Evolutionary conservation across 2,888 invertebrate species (phyloP), one percentile per base, ranked within the genome.

Genomic region (Timandra comae): DNA sequence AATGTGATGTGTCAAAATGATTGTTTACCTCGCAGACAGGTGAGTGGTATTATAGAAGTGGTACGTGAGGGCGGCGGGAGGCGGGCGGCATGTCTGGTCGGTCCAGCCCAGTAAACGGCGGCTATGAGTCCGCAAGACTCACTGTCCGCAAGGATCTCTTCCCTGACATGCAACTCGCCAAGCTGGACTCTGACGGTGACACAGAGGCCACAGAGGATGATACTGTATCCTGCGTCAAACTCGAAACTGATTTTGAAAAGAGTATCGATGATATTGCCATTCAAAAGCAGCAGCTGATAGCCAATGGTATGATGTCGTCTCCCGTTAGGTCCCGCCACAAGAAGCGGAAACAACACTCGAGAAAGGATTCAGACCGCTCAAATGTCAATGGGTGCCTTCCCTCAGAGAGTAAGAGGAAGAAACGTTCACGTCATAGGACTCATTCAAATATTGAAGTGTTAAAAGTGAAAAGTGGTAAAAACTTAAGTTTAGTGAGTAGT

Each of bases 1-100:
- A 85, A 85, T 85, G 86, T 86, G 84, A 86, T 85, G 85, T 85
- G 85, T 85, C 85, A 85, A 86, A 84, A 72, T 66, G 84, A 85
- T 85, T 86, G 85, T 86, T 86, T 86, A 86, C 85, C 70, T 85
- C 84, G 68, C 79, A 72, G 81, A 78, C 82, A 84, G 84, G 82
- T 82, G 84, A 82, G 77, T 72, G 80, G 78, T 68, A 75, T n/a
- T 71, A 72, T 79, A 79, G 78, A 79, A 82, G 82, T 79, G 76
- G 78, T 71, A 70, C 66, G 71, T 46, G 70, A 72, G 77, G 79
- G 81, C 69, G 78, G 77, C 71, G 80, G 78, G 78, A 68, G 76
- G 78, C 74, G 84, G 78, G 74, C 72, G 81, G 80, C 61, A 85
- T 85, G 85, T 81, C 85, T 77, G 79, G 69, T 67, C 69, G 78